Evolutionary conservation across 2,797 vertebrate species (phyloP).

Genomic region (Argyrosomus regius): DNA sequence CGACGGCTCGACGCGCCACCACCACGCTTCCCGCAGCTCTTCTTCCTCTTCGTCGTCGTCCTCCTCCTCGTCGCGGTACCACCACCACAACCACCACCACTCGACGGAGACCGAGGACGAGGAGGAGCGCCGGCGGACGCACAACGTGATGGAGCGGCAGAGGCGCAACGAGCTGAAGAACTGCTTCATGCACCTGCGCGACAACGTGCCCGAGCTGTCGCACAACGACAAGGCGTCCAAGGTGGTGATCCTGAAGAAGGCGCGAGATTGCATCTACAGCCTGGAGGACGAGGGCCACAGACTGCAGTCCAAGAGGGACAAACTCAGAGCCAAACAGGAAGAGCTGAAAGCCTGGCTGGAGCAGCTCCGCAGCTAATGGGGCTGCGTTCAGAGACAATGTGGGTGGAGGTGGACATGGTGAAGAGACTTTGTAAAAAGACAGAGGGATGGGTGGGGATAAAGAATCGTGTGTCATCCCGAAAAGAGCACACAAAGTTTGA

Average conservation of each 20-base stretch:
- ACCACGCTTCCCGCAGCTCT: constrained; percentile 56
- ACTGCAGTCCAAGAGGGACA: constrained; percentile 72
- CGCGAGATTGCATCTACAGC: constrained; percentile 82
- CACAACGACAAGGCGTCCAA: constrained; percentile 89
- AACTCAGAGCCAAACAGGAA: constrained; percentile 76
- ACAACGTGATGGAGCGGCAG: constrained; percentile 90
- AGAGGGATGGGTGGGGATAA: not conserved
- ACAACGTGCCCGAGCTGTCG: constrained; percentile 87
- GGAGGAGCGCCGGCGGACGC: constrained; percentile 85
- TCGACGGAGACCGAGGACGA: constrained; percentile 80
- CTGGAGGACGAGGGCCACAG: constrained; percentile 76
- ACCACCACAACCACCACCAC: constrained; percentile 37
- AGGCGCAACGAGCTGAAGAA: constrained; percentile 88
- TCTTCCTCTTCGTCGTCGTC: constrained; percentile 18
- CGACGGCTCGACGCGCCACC: constrained; percentile 53
- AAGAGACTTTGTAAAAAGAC: constrained; percentile 53
- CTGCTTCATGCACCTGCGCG: constrained; percentile 85
- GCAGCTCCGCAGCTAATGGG: constrained; percentile 72
- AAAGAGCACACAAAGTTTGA: constrained; percentile 53
- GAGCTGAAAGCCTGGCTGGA: constrained; percentile 78
- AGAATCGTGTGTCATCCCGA: constrained; percentile 23
- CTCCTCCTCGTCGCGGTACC: constrained; percentile 24
- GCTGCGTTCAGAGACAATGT: not conserved
- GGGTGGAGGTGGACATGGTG: not conserved
- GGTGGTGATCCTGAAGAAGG: constrained; percentile 88